Evolutionary conservation across 2,888 invertebrate genomes (phyloP), one percentile per base, ranked within the genome.

Genomic region (Phrixothrix hirtus): DNA sequence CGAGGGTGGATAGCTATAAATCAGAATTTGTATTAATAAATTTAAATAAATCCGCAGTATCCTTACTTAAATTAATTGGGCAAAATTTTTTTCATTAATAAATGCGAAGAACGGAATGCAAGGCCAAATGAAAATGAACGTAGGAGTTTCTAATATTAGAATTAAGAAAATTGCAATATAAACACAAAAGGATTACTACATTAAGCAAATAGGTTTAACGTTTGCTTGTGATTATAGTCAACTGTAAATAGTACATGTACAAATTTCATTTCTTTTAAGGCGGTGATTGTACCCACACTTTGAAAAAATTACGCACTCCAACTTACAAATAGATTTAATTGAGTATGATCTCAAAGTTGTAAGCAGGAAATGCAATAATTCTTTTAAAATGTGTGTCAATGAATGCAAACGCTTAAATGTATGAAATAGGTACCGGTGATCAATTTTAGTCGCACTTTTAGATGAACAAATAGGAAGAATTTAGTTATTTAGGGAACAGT

Each of bases 301-400:
- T 5, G 21, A 3, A 21, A 21, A 21, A 21, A 21, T 21, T 21
- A 21, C 21, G 7, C 21, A 21, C 7, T 5, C 3, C 21, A 21
- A 21, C 3, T 7, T 30, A 39, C 29, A 39, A 39, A 39, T 39
- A 39, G 30, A 26, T 2, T 13, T 9, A 39, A 39, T 39, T 39
- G 27, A 6, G 29, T 29, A 39, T 29, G 39, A 39, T 30, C 17
- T 30, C 17, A 39, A 39, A 17, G 29, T 5, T 12, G n/a, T 16
- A 39, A 30, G 29, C 15, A 17, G 17, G 29, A 30, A 30, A 39
- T 29, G 41, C 16, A 41, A 31, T 17, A 41, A 31, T 41, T 30
- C n/a, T n/a, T n/a, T n/a, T n/a, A n/a, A n/a, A n/a, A n/a, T n/a
- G n/a, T n/a, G n/a, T n/a, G n/a, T n/a, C n/a, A n/a, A n/a, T n/a